These are phyloP conservation scores for Heteromurus nitidus DNA, from an alignment of 2,888 invertebrate genomes.

Conservation along the genomic window DNA sequence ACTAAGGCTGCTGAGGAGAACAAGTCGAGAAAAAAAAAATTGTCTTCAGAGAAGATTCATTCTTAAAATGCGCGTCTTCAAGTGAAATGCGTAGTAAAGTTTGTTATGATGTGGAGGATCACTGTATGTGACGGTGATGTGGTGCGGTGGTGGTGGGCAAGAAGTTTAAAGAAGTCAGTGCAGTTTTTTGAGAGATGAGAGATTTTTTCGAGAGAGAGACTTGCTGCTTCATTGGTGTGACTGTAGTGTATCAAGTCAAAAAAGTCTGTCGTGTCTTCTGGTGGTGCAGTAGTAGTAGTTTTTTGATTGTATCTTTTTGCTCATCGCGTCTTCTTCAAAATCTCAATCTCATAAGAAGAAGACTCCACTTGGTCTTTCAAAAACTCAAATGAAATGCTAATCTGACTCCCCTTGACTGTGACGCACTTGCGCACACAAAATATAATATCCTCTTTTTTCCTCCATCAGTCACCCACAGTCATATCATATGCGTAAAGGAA, in stretches of 20 bases:
- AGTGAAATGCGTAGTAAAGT: conserved; percentile 56
- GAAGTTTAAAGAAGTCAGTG: background rate
- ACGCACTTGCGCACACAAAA: conserved; percentile 20
- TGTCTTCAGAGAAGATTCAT: conserved; percentile 38
- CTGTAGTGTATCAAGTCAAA: conserved; percentile 10
- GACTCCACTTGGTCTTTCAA: conserved; percentile 18
- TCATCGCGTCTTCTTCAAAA: conserved; percentile 17
- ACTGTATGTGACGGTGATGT: conserved; percentile 24
- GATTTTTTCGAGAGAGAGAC: background rate
- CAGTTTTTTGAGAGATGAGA: background rate
- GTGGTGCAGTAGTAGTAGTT: conserved; percentile 28
- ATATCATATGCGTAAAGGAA: no score
- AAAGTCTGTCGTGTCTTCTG: conserved; percentile 22
- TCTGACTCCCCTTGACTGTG: conserved; percentile 4
- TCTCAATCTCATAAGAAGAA: no score
- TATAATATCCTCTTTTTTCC: background rate
- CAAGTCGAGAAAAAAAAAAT: conserved; percentile 13
- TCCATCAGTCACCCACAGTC: no score
- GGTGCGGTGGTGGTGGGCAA: conserved; percentile 21
- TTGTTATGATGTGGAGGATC: conserved; percentile 26
- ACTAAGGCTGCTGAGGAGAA: conserved; percentile 20
- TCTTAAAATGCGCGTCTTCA: conserved; percentile 35
- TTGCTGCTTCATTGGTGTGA: background rate
- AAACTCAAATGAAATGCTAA: conserved; percentile 15
- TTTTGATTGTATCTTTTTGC: conserved; percentile 33